phyloP scores from a whole-genome alignment of 1,140 invertebrate species.

The Cylas formicarius region DNA sequence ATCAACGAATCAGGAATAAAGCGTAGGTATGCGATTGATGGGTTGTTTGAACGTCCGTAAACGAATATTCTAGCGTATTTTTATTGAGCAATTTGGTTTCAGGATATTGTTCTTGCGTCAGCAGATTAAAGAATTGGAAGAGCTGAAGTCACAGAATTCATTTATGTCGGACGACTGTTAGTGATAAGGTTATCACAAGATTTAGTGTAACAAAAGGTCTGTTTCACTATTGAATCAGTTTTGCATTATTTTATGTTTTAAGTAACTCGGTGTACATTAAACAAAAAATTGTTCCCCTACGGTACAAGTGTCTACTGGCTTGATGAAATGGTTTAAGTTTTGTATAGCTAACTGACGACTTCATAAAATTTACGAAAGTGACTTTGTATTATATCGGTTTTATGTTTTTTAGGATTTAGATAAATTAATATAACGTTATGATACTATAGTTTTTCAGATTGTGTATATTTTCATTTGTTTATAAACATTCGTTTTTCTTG shows the following conservation, averaged over 20 bases:
- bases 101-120: slow-evolving; percentile 86
- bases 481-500: slow-evolving; percentile 12
- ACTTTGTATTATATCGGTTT: slow-evolving; percentile 29
- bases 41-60: too few species aligned
- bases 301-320: too few species aligned
- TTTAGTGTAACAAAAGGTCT: slow-evolving; percentile 30
- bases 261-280: too few species aligned
- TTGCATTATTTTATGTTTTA: too few species aligned
- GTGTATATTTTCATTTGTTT: slow-evolving; percentile 29
- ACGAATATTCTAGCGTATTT: not conserved
- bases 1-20: too few species aligned
- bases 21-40: too few species aligned
- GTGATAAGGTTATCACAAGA: slow-evolving; percentile 35
- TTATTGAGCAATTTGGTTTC: slow-evolving; percentile 40
- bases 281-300: too few species aligned
- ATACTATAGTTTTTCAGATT: slow-evolving; percentile 26
- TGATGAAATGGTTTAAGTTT: not conserved
- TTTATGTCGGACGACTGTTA: slow-evolving; percentile 71
- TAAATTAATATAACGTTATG: slow-evolving; percentile 28
- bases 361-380: slow-evolving; percentile 16
- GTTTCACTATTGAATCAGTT: too few species aligned
- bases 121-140: slow-evolving; percentile 82
- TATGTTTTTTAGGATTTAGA: slow-evolving; percentile 25
- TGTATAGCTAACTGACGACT: slow-evolving; percentile 6
- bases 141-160: slow-evolving; percentile 87